Evolutionary conservation across 2,113 vertebrate species (phyloP).

Genomic region (Catharus fuscescens): DNA sequence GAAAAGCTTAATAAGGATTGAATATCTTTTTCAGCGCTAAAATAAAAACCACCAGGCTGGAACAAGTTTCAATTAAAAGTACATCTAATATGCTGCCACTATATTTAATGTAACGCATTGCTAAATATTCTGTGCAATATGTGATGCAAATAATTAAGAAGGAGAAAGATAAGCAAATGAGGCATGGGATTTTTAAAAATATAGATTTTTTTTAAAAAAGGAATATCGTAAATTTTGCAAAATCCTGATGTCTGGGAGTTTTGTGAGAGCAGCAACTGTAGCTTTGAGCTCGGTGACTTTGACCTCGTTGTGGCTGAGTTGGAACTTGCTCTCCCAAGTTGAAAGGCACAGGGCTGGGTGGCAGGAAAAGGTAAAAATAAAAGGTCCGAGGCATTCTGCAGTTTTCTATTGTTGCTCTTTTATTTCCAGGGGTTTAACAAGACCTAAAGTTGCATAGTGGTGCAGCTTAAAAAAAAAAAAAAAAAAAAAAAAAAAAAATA

Average conservation of each 20-base stretch:
- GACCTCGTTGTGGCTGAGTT: conserved; percentile 61
- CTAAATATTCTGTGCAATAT: conserved; percentile 24
- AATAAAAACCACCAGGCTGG: conserved; percentile 5
- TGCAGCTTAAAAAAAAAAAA: not conserved
- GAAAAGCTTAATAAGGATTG: not conserved
- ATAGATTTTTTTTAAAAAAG: not conserved
- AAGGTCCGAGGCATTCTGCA: conserved; percentile 4
- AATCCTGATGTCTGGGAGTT: not conserved
- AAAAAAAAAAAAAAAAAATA: not conserved
- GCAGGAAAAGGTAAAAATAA: conserved; percentile 28
- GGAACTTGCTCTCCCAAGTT: conserved; percentile 68
- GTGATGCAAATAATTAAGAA: conserved; percentile 20
- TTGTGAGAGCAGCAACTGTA: not conserved
- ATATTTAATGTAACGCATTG: conserved; percentile 19
- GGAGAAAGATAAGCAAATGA: not conserved
- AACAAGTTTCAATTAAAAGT: conserved; percentile 50
- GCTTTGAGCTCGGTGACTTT: conserved; percentile 57
- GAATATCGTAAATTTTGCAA: not conserved
- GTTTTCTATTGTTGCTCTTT: conserved; percentile 63
- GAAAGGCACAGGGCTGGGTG: conserved; percentile 47
- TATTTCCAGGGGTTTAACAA: conserved; percentile 21
- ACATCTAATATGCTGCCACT: conserved; percentile 37
- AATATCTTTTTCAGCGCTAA: conserved; percentile 13
- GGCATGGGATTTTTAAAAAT: not conserved
- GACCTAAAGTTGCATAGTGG: not conserved